A percentile compares a stretch with the other conserved stretches of the same genome.
Conservation (phyloP, 1,140 invertebrate species). For the Saccostrea echinata region DNA sequence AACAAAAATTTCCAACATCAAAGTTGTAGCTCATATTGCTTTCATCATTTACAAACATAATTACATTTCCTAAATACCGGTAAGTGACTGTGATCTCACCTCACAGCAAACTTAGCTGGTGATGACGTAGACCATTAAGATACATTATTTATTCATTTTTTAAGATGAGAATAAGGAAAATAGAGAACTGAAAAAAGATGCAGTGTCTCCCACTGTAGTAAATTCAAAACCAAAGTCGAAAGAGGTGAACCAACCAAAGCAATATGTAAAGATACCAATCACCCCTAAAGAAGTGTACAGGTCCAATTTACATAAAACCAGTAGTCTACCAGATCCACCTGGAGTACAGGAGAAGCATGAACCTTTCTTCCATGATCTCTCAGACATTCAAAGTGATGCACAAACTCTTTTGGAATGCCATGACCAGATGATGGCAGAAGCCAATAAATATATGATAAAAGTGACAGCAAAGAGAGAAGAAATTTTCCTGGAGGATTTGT, state of each 20-base stretch:
- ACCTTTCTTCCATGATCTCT: not conserved
- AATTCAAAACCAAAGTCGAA: not conserved
- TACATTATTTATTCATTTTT: not conserved
- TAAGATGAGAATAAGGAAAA: constrained; percentile 3
- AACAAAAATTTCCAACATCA: too few species aligned
- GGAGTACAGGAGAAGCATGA: not conserved
- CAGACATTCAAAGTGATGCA: constrained; percentile 41
- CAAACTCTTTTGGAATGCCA: constrained; percentile 33
- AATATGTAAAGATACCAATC: not conserved
- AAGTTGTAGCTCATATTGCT: too few species aligned
- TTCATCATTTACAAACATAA: too few species aligned
- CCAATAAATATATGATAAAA: not conserved
- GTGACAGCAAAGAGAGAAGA: not conserved
- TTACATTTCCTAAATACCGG: too few species aligned
- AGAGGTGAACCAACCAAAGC: not conserved
- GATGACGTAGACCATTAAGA: too few species aligned
- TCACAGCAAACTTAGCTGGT: too few species aligned
- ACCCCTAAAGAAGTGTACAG: not conserved
- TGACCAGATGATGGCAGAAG: constrained; percentile 21
- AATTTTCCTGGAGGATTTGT: not conserved
- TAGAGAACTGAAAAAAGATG: not conserved
- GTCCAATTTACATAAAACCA: not conserved
- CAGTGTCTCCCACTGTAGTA: not conserved
- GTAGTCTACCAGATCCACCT: not conserved
- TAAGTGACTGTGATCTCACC: too few species aligned